A percentile compares a stretch with the other conserved stretches of the same genome.
Evolutionary conservation across 2,888 invertebrate genomes (phyloP).

Genomic region (Acanthococcus lagerstroemiae): DNA sequence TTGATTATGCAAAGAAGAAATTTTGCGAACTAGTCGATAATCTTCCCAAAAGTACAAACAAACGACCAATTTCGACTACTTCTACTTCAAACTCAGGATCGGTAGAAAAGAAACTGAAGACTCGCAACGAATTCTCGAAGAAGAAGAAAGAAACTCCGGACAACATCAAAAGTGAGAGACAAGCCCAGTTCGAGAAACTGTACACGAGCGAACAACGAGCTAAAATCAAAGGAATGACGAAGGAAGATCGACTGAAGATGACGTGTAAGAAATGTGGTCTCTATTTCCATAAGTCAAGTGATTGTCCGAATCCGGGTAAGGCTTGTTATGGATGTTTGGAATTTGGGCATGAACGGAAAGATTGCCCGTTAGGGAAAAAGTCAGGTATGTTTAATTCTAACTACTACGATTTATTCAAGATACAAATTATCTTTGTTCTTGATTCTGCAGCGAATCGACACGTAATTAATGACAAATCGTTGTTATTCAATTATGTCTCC

Average conservation of each 20-base stretch:
- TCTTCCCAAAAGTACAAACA: not conserved
- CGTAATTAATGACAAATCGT: not conserved
- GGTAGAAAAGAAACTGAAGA: not conserved
- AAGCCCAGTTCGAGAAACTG: not conserved
- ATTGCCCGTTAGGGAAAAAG: too few species aligned
- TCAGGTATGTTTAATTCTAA: not conserved
- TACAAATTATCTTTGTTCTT: not conserved
- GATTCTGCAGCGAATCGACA: not conserved
- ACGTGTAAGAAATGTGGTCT: not conserved
- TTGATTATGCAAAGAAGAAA: not conserved
- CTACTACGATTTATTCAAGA: not conserved
- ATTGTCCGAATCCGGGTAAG: too few species aligned
- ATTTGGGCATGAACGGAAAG: too few species aligned
- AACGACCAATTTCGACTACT: not conserved
- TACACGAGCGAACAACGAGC: not conserved
- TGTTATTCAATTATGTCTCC: not conserved
- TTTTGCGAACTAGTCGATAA: not conserved
- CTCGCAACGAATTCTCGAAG: not conserved
- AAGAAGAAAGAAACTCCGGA: not conserved
- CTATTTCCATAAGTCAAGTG: not conserved
- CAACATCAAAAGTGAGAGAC: not conserved
- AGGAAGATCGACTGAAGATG: not conserved
- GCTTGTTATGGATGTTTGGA: too few species aligned
- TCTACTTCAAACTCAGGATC: not conserved
- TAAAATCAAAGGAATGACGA: not conserved